Percentiles rank a stretch among this genome's conserved stretches.
Evolutionary conservation across 2,113 vertebrate species (phyloP).

Genomic region (Callaeas wilsoni): DNA sequence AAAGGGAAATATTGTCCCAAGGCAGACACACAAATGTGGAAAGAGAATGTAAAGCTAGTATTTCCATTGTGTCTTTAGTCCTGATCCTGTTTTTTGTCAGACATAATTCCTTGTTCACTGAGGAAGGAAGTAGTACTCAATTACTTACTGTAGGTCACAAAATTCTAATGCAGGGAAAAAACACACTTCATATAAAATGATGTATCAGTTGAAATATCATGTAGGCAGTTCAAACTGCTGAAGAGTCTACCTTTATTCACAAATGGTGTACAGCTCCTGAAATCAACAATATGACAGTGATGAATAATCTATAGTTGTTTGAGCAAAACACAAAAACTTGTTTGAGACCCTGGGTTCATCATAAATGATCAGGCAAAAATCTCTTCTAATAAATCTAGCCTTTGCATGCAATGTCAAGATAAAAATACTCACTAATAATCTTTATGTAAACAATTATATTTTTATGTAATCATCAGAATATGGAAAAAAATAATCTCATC

Average conservation of each 20-base stretch:
- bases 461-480: not conserved
- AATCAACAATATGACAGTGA: not conserved
- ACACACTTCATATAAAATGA: accelerated
- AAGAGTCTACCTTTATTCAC: not conserved
- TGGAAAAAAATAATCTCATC: not conserved
- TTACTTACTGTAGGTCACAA: not conserved
- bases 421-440: not conserved
- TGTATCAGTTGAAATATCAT: not conserved
- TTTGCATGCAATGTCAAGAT: not conserved
- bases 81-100: not conserved
- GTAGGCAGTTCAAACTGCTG: not conserved
- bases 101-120: not conserved
- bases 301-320: not conserved
- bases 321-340: not conserved
- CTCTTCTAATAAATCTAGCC: not conserved
- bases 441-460: not conserved
- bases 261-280: not conserved
- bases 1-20: not conserved
- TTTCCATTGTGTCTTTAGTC: not conserved
- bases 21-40: not conserved
- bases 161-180: accelerated
- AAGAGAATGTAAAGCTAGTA: not conserved
- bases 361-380: not conserved
- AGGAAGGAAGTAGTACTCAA: not conserved
- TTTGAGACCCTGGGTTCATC: not conserved